Conservation (phyloP, 1,140 invertebrate species). For the Triops longicaudatus region DNA sequence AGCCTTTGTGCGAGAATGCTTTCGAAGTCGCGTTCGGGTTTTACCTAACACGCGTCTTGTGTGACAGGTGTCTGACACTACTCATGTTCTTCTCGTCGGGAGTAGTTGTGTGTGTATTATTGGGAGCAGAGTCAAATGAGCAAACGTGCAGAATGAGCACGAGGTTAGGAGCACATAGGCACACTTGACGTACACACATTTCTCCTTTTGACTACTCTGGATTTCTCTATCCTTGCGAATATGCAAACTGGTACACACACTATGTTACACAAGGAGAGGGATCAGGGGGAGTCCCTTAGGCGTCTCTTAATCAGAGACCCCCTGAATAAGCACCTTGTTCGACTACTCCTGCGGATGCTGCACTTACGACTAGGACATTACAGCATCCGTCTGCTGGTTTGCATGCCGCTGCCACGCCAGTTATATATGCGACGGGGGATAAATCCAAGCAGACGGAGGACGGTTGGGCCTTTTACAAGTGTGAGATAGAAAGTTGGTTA, state of each 20-base stretch:
- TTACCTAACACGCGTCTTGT: too few relatives aligned
- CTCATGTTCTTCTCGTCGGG: too few relatives aligned
- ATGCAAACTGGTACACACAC: too few relatives aligned
- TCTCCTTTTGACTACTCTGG: neutral
- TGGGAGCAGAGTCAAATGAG: neutral
- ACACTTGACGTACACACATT: neutral
- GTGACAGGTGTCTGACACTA: too few relatives aligned
- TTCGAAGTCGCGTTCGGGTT: too few relatives aligned
- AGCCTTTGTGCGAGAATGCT: too few relatives aligned
- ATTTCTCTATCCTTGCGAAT: too few relatives aligned
- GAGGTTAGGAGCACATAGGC: neutral
- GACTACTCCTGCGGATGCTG: slow-evolving; percentile 3
- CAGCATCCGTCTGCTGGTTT: neutral
- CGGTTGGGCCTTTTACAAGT: neutral
- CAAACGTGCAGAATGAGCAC: neutral
- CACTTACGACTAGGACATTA: slow-evolving; percentile 2
- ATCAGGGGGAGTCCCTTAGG: neutral
- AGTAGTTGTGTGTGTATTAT: neutral
- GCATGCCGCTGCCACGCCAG: slow-evolving; percentile 13
- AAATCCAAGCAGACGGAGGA: slow-evolving; percentile 3
- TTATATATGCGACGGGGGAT: neutral
- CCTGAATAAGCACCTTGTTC: neutral
- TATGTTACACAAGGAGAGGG: neutral
- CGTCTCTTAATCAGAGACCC: neutral
- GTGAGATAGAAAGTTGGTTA: slow-evolving; percentile 6